These are phyloP conservation scores for Danio aesculapii DNA, from an alignment of 2,797 vertebrate species.

Conservation along the genomic window DNA sequence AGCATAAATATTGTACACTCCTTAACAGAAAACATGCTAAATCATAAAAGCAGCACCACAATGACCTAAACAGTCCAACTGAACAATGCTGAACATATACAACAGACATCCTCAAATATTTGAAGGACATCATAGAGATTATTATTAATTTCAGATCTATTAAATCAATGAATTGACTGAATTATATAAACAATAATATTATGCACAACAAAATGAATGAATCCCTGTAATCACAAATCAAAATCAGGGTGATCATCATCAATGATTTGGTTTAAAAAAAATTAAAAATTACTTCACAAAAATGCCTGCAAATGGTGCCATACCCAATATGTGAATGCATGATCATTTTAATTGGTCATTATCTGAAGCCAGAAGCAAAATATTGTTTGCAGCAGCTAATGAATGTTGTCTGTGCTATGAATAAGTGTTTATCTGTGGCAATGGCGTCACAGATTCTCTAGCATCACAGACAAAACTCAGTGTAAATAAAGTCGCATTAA, in stretches of 20 bases:
- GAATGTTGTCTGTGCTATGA: background rate
- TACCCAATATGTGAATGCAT: background rate
- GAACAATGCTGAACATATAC: background rate
- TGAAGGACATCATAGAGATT: background rate
- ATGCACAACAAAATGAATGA: background rate
- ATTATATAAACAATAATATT: background rate
- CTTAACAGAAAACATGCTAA: background rate
- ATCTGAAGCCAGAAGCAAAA: background rate
- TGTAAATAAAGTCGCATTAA: background rate
- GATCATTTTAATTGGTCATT: background rate
- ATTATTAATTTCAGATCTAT: background rate
- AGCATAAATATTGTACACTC: background rate
- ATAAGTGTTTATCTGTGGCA: background rate
- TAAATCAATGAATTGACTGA: background rate
- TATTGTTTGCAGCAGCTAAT: background rate
- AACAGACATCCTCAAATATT: background rate
- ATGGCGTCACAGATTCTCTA: background rate
- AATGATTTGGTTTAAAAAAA: background rate
- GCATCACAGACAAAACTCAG: background rate
- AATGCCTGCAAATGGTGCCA: background rate
- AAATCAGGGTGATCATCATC: too few species aligned
- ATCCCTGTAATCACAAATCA: conserved; percentile 2
- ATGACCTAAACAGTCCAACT: background rate
- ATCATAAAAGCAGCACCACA: background rate
- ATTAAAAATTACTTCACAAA: background rate